Conservation (phyloP, 2,888 invertebrate genomes). For the Nomada hirtipes region DNA sequence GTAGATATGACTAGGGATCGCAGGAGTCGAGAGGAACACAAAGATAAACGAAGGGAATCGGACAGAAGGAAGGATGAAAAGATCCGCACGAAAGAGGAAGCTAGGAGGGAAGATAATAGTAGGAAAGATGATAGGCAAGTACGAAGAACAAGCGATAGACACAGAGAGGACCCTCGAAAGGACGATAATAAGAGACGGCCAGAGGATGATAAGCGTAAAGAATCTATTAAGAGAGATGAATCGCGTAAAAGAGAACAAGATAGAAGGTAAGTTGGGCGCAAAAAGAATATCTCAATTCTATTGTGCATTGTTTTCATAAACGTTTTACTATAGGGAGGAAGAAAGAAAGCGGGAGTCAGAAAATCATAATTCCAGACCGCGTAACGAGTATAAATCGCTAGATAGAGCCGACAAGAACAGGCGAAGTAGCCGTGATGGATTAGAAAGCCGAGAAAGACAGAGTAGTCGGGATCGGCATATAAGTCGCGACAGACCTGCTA, state of each 20-base stretch:
- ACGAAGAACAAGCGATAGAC: conserved; percentile 82
- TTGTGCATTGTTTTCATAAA: background rate
- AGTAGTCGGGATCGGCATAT: conserved; percentile 62
- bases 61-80: conserved; percentile 80
- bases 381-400: conserved; percentile 73
- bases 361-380: conserved; percentile 70
- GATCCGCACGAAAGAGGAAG: conserved; percentile 73
- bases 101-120: conserved; percentile 74
- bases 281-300: conserved; percentile 51
- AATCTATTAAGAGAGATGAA: conserved; percentile 82
- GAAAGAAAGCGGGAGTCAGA: conserved; percentile 75
- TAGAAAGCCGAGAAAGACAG: conserved; percentile 76
- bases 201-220: conserved; percentile 82
- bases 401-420: conserved; percentile 68
- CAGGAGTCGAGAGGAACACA: conserved; percentile 74
- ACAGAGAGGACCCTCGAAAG: conserved; percentile 84
- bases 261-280: conserved; percentile 75
- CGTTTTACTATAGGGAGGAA: conserved; percentile 72
- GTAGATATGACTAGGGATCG: conserved; percentile 81
- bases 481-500: conserved; percentile 71
- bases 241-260: conserved; percentile 82
- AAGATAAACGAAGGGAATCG: conserved; percentile 74
- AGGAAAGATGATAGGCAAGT: conserved; percentile 85
- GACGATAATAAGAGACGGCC: conserved; percentile 79
- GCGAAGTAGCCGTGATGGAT: conserved; percentile 73